phyloP scores from a whole-genome alignment of 1,140 invertebrate species.

The Lanistes nyassanus region DNA sequence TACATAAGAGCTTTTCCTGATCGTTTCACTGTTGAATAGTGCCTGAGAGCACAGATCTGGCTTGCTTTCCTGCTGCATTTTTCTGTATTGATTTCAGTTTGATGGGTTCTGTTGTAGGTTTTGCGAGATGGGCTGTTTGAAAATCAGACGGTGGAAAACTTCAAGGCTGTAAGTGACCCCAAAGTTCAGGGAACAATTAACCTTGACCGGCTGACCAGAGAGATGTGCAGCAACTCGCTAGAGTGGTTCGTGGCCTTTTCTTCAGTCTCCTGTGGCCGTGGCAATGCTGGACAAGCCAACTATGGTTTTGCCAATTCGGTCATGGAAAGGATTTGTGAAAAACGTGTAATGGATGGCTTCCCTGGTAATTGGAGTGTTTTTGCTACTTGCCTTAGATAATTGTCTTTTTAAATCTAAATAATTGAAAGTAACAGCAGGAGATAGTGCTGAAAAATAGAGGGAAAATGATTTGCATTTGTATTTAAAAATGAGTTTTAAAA shows the following conservation, averaged over 20 bases:
- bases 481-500: no score
- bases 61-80: background rate
- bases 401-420: background rate
- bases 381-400: background rate
- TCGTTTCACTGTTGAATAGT: no score
- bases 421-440: no score
- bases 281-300: conserved; percentile 94
- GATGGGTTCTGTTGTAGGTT: conserved; percentile 69
- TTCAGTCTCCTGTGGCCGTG: conserved; percentile 91
- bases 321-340: conserved; percentile 94
- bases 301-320: conserved; percentile 95
- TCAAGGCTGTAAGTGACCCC: conserved; percentile 74
- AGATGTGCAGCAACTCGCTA: conserved; percentile 73
- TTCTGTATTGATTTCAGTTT: background rate
- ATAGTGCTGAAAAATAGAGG: no score
- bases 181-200: conserved; percentile 78
- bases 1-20: no score
- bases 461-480: no score
- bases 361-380: conserved; percentile 69
- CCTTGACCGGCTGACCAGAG: conserved; percentile 79
- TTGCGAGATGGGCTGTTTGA: conserved; percentile 88
- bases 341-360: conserved; percentile 79
- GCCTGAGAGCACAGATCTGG: no score
- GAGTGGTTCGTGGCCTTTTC: conserved; percentile 94
- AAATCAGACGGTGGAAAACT: conserved; percentile 85